Conservation (phyloP, 1,140 invertebrate genomes). For the Phymorhynchus buccinoides region DNA sequence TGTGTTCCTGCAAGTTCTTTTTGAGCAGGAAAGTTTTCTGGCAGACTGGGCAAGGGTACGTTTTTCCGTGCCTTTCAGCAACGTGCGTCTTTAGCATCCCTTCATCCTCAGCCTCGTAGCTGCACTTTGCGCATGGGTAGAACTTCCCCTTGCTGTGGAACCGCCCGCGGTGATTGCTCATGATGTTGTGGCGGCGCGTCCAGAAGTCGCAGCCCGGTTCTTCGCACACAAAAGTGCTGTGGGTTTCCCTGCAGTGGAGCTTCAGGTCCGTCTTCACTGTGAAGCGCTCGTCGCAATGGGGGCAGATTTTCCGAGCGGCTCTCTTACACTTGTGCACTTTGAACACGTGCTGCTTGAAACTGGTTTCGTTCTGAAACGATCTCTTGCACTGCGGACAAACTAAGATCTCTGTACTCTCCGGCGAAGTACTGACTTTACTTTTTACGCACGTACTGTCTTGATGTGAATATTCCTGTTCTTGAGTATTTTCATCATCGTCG, state of each 20-base stretch:
- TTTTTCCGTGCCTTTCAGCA: background rate
- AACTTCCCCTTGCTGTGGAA: background rate
- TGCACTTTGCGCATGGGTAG: background rate
- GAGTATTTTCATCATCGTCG: background rate
- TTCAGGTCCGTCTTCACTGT: conserved; percentile 36
- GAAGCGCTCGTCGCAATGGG: conserved; percentile 17
- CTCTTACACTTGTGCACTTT: background rate
- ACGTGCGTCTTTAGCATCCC: background rate
- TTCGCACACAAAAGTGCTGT: conserved; percentile 49
- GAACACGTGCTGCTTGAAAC: background rate
- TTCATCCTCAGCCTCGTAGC: background rate
- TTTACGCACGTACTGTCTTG: background rate
- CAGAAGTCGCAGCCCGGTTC: conserved; percentile 43
- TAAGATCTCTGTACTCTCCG: background rate
- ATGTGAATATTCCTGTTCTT: background rate
- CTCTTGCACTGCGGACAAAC: background rate
- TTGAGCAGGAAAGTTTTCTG: background rate
- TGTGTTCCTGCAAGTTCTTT: background rate
- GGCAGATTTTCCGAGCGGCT: background rate
- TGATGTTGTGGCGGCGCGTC: conserved; percentile 34
- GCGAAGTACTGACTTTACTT: background rate
- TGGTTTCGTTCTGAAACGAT: background rate
- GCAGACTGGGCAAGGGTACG: background rate
- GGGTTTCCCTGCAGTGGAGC: conserved; percentile 43
- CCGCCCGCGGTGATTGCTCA: conserved; percentile 47